Base-by-base conservation (phyloP, 2,113 vertebrate species). In the Danio rerio region DNA sequence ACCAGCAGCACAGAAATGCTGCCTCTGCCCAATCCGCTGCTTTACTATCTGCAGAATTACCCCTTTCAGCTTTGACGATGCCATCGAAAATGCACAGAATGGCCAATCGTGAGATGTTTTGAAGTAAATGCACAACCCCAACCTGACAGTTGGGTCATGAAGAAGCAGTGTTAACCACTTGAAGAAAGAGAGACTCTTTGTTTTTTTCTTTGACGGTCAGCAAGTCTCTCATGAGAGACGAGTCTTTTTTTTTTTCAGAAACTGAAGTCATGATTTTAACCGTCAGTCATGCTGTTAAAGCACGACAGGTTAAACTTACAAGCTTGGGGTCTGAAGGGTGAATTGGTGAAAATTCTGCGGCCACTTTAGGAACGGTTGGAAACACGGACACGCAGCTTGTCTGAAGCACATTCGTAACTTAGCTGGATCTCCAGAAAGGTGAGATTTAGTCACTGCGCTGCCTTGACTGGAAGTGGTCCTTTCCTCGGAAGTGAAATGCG, bases 21-120 rank as follows among this genome's bases (percentile, higher is more conserved):
- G 58, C 96, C 97, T 0, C 94, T 99, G 66, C 98, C 98, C 0
- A 92, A 90, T 79, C 93, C 96, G 61, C 93, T 99, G 92, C 92
- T 93, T 0, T 93, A 94, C 31, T 99, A 96, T 91, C 84, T 99
- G 84, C 94, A 96, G 89, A 94, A 97, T 86, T 99, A 99, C 84
- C 98, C 98, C 16, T 99, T 99, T 92, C 96, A 94, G 78, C 96
- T 99, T 90, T 99, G 95, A 99, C 47, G 21, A 65, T n/a, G 9
- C 56, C 81, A 81, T 81, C 59, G 66, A 81, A 76, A 74, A 52
- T 9, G n/a, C 45, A 75, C 21, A 20, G 16, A 8, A 40, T 4
- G 53, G 31, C 52, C 66, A 84, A 84, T 42, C 18, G 13, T 40
- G 16, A 63, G 73, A 61, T 42, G 47, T 79, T 75, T 78, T 78